These are phyloP conservation scores for Esperia sulphurella DNA, from an alignment of 2,888 invertebrate species.

Conservation along the genomic window DNA sequence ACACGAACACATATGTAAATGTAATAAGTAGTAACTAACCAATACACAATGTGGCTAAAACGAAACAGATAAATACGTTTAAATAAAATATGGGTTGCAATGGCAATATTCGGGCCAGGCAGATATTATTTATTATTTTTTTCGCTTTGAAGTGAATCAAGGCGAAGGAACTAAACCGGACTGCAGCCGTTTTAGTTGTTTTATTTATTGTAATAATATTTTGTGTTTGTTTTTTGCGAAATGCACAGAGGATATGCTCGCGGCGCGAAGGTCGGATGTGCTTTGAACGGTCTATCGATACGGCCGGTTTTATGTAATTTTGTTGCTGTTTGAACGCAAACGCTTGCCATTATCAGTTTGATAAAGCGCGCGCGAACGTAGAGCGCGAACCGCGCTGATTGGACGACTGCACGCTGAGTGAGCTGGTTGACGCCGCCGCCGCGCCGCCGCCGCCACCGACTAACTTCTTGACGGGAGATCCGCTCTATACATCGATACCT, in stretches of 20 bases:
- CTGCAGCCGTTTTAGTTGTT: constrained; percentile 43
- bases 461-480: constrained; percentile 61
- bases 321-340: constrained; percentile 49
- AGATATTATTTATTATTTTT: constrained; percentile 5
- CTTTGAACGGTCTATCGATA: constrained; percentile 40
- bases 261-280: constrained; percentile 43
- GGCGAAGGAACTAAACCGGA: constrained; percentile 52
- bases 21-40: too few relatives aligned
- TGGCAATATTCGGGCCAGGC: neutral
- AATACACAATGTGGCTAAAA: too few relatives aligned
- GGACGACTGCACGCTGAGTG: constrained; percentile 40
- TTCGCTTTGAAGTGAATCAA: constrained; percentile 23
- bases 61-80: too few relatives aligned
- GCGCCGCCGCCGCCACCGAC: too few relatives aligned
- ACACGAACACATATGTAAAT: too few relatives aligned
- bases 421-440: neutral
- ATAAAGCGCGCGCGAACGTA: constrained; percentile 64
- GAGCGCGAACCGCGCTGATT: constrained; percentile 66
- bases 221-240: constrained; percentile 37
- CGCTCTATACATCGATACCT: constrained; percentile 12
- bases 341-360: constrained; percentile 50
- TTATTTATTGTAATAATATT: constrained; percentile 44
- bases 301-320: constrained; percentile 51
- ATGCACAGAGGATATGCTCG: constrained; percentile 42
- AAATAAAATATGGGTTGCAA: too few relatives aligned